phyloP scores from a whole-genome alignment of 2,888 invertebrate species.

The Macrosoma leucophasiata region DNA sequence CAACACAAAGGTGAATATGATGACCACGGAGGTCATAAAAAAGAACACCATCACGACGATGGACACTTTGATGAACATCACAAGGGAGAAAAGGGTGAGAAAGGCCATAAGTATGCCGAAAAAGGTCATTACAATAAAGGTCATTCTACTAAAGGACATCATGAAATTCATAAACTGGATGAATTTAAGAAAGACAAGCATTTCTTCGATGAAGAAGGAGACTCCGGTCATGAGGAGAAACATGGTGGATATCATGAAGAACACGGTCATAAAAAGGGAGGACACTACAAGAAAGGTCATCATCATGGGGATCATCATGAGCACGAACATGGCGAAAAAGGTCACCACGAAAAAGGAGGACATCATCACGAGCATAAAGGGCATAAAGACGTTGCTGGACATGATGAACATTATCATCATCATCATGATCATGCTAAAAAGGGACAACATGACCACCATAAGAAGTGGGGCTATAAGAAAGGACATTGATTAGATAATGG shows the following conservation, averaged over 20 bases:
- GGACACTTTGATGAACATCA: constrained; percentile 80
- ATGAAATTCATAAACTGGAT: constrained; percentile 89
- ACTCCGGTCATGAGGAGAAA: constrained; percentile 87
- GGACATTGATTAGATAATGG: constrained; percentile 51
- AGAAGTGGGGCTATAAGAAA: constrained; percentile 83
- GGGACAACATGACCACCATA: constrained; percentile 86
- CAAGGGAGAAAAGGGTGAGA: constrained; percentile 80
- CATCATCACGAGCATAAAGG: constrained; percentile 87
- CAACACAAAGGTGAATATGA: constrained; percentile 78
- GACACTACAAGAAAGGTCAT: constrained; percentile 87
- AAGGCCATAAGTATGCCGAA: constrained; percentile 79
- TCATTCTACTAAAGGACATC: no score
- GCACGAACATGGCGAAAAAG: constrained; percentile 87
- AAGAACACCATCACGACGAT: constrained; percentile 78
- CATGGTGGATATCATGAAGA: constrained; percentile 88
- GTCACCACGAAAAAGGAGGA: constrained; percentile 86
- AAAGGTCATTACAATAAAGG: constrained; percentile 87
- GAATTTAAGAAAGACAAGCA: constrained; percentile 91
- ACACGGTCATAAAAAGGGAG: constrained; percentile 88
- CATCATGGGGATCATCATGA: constrained; percentile 85
- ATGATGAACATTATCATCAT: constrained; percentile 84
- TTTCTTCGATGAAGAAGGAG: constrained; percentile 90
- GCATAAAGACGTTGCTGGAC: constrained; percentile 85
- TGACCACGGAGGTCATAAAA: constrained; percentile 78
- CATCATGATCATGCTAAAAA: constrained; percentile 86